Evolutionary conservation across 2,113 vertebrate genomes (phyloP), one percentile per base, ranked within the genome.

Genomic region (Vireo altiloquus): DNA sequence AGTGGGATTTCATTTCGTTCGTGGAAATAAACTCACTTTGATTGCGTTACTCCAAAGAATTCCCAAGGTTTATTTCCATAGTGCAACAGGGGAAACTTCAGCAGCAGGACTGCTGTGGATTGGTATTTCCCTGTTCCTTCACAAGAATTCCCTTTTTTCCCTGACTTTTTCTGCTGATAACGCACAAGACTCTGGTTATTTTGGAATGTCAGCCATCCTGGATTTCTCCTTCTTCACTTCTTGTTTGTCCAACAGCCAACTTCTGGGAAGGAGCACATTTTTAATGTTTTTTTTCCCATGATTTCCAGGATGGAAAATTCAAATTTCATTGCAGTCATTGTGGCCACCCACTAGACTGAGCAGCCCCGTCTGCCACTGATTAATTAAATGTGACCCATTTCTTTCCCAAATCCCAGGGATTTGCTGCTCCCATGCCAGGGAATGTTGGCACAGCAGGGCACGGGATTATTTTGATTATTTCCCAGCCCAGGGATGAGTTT

Each of bases 31-130:
- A 86, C 68, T 90, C 24, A 2, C 30, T 50, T 42, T 78, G 68
- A 93, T 89, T 77, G 59, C 28, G 39, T 82, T 79, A 83, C 79
- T 69, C 93, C 91, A 61, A 63, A 81, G 66, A 95, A 84, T 65
- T 89, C 78, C 96, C 85, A 74, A 33, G 44, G 15, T 68, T 91
- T 59, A 85, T 89, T 92, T 78, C 94, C 93, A 91, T 40, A 71
- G 52, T 82, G 86, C 82, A 78, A 46, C 35, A 63, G 50, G 74
- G 77, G 81, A 70, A 91, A 9, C 59, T 88, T 88, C 76, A 30
- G 74, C 44, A 53, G 31, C 54, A 68, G 47, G 23, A 87, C 30
- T 6, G n/a, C 9, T 40, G 83, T 27, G 60, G 60, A 28, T 85
- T 90, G 72, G 92, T 85, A 87, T 81, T 84, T 83, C 71, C 90